Evolutionary conservation across 1,140 invertebrate species (phyloP).

Genomic region (Drosophila pseudoananassae): DNA sequence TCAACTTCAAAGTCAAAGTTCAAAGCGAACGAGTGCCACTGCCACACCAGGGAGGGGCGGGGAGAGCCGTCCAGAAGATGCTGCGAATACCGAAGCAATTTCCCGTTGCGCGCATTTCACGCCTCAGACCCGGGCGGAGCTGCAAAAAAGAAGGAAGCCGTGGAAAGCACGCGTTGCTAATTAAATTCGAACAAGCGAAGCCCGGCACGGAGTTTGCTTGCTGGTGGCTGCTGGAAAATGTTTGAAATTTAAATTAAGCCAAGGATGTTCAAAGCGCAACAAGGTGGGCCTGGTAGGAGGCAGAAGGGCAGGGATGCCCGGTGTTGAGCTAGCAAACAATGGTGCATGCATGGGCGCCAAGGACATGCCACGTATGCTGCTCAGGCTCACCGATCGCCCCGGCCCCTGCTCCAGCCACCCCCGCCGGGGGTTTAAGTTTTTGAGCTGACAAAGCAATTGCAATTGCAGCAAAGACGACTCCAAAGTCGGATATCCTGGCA

Average conservation of each 20-base stretch:
- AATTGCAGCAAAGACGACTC: conserved; percentile 60
- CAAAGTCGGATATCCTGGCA: conserved; percentile 77
- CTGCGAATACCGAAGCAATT: conserved; percentile 56
- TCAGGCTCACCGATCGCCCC: conserved; percentile 5
- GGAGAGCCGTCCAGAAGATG: not conserved
- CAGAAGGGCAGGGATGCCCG: not conserved
- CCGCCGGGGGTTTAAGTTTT: conserved; percentile 78
- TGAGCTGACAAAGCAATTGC: conserved; percentile 81
- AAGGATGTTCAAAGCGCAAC: conserved; percentile 27
- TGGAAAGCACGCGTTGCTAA: conserved; percentile 74
- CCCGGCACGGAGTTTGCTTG: not conserved
- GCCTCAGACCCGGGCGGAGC: conserved; percentile 46
- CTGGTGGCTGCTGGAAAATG: conserved; percentile 39
- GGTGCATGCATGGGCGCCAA: conserved; percentile 28
- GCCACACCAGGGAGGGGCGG: not conserved
- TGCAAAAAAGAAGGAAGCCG: conserved; percentile 72
- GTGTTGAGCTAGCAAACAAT: conserved; percentile 50
- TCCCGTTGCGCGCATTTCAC: conserved; percentile 54
- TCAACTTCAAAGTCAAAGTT: conserved; percentile 55
- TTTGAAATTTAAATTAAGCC: conserved; percentile 75
- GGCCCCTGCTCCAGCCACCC: not conserved
- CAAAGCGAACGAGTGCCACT: conserved; percentile 17
- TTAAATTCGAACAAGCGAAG: conserved; percentile 65
- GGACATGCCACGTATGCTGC: conserved; percentile 50
- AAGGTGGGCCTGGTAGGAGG: not conserved